Evolutionary conservation across 2,888 invertebrate species (phyloP), one percentile per base, ranked within the genome.

Genomic region (Alviniconcha strummeri): DNA sequence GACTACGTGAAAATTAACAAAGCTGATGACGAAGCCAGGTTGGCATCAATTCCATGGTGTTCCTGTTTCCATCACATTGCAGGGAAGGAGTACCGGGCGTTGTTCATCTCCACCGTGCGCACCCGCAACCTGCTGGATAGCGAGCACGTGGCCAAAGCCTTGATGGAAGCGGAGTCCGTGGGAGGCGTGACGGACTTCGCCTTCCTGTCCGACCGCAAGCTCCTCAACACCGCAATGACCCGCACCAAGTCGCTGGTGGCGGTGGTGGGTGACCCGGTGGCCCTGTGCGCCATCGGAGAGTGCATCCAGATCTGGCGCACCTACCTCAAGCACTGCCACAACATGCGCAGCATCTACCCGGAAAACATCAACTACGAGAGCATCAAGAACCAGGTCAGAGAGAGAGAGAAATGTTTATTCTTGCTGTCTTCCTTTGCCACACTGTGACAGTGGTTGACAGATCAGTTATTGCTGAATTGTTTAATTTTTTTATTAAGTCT

Each of bases 191-290:
- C 90, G 17, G 91, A 92, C 83, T 90, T 90, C 82, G 93, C 92
- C 36, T 93, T 93, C 86, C 87, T 92, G 67, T 91, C 91, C 6
- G 92, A 93, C 82, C 85, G 88, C 7, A 92, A 92, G 84, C 88
- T 93, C 55, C 87, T 93, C 19, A 93, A 93, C 87, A 93, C 93
- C 4, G 93, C 93, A 5, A 85, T 93, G 56, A 92, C 93, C 0
- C 85, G 93, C 67, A 91, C 93, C n/a, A 90, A 92, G 87, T 92
- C 91, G 0, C 86, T 90, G 64, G 90, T 93, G 15, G 91, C 90
- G 54, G 90, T 91, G 36, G 90, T 92, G 5, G 92, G 92, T 11
- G 92, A 92, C 84, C 92, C 92, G 7, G 89, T 91, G 7, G 92
- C 91, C 19, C 86, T 92, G 72, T 92, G 93, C 86, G 89, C 90